Base-by-base conservation (phyloP, 2,113 vertebrate species). In the Myotis yumanensis region DNA sequence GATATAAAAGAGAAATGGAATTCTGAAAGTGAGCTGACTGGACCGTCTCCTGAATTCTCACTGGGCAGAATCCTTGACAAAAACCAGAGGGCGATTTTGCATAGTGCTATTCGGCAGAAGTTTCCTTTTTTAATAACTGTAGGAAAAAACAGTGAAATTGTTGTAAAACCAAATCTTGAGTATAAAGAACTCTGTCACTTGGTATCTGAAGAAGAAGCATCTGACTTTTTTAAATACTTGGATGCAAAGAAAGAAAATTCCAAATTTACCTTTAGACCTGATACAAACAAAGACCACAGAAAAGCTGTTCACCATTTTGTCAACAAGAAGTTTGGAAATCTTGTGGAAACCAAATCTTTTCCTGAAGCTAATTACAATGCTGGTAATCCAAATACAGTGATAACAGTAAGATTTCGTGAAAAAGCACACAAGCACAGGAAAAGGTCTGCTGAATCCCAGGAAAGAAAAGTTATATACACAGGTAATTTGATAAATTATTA, bases 271-370 rank as follows among this genome's bases (percentile, higher is more conserved):
- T 99, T 99, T 96, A 97, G 98, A 51, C 98, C 99, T 0, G 99
- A 99, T 86, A 96, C 93, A 76, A 97, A 97, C 77, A 99, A 99
- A 97, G 98, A 99, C 8, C 99, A 99, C 96, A 98, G 99, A 96
- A 99, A 98, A 75, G 97, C 97, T 1, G 98, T 99, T 52, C 99
- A 99, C 90, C 99, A 99, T 97, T 99, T 99, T 92, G 97, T 99
- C 92, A 99, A 98, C 88, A 98, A 98, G 81, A 98, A 98, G 89
- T 99, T 99, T 76, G 99, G 99, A 28, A 99, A 99, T 76, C 98
- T 99, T 81, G 96, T 99, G 95, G 99, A 99, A 98, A 99, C 99
- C 0, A 99, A 99, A 72, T 99, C 99, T 94, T 99, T 99, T 93
- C 89, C 91, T 7, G 92, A 97, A 80, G 77, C 94, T 62, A 95